Percentiles rank a stretch among this genome's conserved stretches.
phyloP scores from a whole-genome alignment of 2,797 vertebrate species.

The Bufotes viridis region DNA sequence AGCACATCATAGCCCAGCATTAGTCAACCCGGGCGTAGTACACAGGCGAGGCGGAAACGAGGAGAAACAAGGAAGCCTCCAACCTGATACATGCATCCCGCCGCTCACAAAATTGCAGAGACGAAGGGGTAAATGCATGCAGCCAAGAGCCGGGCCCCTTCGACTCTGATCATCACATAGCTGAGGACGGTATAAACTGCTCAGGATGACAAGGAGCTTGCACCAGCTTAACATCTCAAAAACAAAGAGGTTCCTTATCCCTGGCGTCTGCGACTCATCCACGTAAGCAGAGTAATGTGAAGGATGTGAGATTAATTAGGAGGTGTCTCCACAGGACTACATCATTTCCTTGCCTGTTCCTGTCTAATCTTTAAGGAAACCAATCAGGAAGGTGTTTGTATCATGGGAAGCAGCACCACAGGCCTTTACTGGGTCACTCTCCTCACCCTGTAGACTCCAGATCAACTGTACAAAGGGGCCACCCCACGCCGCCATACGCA shows the following conservation, averaged over 20 bases:
- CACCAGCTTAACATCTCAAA: too few species aligned
- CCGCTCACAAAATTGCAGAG: too few species aligned
- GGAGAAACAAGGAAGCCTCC: background rate
- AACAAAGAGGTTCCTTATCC: too few species aligned
- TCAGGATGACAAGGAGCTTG: too few species aligned
- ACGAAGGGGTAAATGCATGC: too few species aligned
- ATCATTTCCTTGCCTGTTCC: constrained; percentile 52
- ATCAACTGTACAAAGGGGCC: background rate
- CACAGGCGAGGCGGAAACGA: background rate
- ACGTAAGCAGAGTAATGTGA: background rate
- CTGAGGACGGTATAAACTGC: too few species aligned
- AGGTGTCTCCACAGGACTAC: constrained; percentile 35
- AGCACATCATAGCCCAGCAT: background rate
- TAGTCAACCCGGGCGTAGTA: constrained; percentile 29
- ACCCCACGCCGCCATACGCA: too few species aligned
- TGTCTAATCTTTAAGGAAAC: constrained; percentile 45
- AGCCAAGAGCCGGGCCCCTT: too few species aligned
- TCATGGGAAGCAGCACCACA: constrained; percentile 30
- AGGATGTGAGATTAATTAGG: constrained; percentile 28
- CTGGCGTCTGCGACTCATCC: background rate
- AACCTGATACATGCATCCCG: background rate
- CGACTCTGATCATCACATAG: too few species aligned
- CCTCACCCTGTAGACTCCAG: background rate
- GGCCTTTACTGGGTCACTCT: background rate
- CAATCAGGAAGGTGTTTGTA: constrained; percentile 36